Evolutionary conservation across 2,113 vertebrate genomes (phyloP), one percentile per base, ranked within the genome.

Genomic region (Mohoua ochrocephala): DNA sequence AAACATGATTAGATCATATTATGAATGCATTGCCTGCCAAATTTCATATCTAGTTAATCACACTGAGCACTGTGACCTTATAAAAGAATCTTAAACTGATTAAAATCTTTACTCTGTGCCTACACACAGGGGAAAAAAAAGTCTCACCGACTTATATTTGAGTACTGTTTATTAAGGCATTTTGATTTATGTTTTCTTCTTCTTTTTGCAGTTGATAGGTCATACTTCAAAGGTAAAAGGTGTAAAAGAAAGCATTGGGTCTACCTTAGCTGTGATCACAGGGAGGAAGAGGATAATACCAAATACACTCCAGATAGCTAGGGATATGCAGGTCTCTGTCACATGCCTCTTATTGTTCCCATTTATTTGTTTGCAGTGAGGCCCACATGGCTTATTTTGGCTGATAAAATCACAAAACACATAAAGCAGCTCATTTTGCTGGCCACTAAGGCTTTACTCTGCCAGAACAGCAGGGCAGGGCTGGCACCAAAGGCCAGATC

Each of bases 1-100:
- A 98, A 96, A 73, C 86, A 77, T 49, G 91, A 96, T 97, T 97
- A 97, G 97, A 88, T 98, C 98, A 98, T 85, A 89, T 94, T 97
- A 88, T 78, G 91, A 94, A 73, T 30, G 26, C 68, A 78, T 44
- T 84, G 67, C 87, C 80, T 89, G 96, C 95, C 96, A 97, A 84
- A 93, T 88, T 96, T 95, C 59, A 67, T 93, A 83, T 85, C 94
- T 97, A 85, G 44, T 97, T 96, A 97, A 97, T 96, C 95, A 96
- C 44, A 69, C n/a, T 77, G 93, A 97, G 95, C 74, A 83, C 82
- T 80, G 63, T 89, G 97, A 97, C 89, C 95, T 96, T 96, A 97
- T 53, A 93, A 88, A 97, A 97, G 67, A 82, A 93, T 96, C 94
- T 95, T 95, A 87, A 94, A 88, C 68, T 75, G 89, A 96, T 92